Percentiles rank a stretch among this genome's conserved stretches.
phyloP scores from a whole-genome alignment of 2,797 vertebrate genomes.

The Salarias fasciatus region DNA sequence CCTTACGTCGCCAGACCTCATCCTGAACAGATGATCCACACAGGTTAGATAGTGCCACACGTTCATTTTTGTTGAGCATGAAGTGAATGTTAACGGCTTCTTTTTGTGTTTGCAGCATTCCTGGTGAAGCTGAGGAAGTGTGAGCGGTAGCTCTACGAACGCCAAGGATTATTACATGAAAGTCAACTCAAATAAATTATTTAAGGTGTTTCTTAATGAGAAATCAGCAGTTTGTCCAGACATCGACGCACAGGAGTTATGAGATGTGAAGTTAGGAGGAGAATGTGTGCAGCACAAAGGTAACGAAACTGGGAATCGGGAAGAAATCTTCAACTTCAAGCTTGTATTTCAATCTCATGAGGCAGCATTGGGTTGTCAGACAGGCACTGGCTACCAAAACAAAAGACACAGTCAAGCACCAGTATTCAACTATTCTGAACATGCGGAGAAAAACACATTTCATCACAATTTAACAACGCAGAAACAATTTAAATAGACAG shows the following conservation, averaged over 20 bases:
- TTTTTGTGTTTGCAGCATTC: constrained; percentile 85
- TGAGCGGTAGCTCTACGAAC: constrained; percentile 25
- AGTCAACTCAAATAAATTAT: no score
- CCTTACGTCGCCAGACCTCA: constrained; percentile 89
- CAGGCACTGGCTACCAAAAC: constrained; percentile 21
- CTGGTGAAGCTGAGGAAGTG: constrained; percentile 91
- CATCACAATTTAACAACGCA: no score
- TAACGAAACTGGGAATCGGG: neutral
- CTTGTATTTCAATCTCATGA: constrained; percentile 56
- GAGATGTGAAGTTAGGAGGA: no score
- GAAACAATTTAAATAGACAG: constrained; percentile 19
- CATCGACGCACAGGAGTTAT: no score
- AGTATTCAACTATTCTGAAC: constrained; percentile 1
- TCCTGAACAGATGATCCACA: constrained; percentile 84
- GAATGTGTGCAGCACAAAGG: neutral
- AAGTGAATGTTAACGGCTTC: neutral
- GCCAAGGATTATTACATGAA: no score
- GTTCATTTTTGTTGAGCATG: no score
- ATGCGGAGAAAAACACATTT: no score
- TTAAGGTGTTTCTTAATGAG: no score
- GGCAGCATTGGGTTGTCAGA: constrained; percentile 18
- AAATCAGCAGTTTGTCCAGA: no score
- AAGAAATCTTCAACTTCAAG: constrained; percentile 9
- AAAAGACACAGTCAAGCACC: constrained; percentile 2
- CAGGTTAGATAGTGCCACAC: constrained; percentile 81